Conservation (phyloP, 2,113 vertebrate species). For the Megalops atlanticus region DNA sequence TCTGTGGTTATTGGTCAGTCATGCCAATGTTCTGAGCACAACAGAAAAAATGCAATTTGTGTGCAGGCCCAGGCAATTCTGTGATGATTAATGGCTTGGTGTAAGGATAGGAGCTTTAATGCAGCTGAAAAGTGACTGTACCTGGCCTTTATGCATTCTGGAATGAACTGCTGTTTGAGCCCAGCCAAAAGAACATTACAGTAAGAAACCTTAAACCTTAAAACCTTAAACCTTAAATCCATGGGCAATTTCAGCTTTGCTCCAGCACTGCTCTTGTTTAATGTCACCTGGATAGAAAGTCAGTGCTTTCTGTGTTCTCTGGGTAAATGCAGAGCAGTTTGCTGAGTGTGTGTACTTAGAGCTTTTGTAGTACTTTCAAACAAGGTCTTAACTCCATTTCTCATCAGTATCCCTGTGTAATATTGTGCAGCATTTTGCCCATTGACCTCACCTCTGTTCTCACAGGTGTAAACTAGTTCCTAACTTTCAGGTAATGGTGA, state of each 20-base stretch:
- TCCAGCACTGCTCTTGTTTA: background rate
- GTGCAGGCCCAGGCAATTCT: background rate
- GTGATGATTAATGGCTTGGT: constrained; percentile 4
- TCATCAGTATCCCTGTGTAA: too few relatives aligned
- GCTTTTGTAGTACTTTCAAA: background rate
- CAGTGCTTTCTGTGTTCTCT: too few relatives aligned
- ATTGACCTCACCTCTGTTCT: too few relatives aligned
- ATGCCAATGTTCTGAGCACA: background rate
- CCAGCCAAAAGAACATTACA: background rate
- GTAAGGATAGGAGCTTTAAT: background rate
- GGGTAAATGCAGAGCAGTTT: background rate
- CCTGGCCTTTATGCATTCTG: background rate
- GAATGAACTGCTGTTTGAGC: background rate
- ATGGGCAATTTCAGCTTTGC: background rate
- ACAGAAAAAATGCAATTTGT: background rate
- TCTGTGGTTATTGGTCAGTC: background rate
- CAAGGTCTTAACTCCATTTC: background rate
- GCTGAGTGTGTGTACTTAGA: too few relatives aligned
- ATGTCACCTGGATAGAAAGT: background rate
- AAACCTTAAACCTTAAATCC: background rate
- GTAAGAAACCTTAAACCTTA: background rate
- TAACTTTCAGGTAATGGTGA: too few relatives aligned
- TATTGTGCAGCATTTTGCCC: too few relatives aligned
- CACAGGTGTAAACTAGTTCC: too few relatives aligned
- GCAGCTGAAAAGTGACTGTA: background rate